phyloP scores from a whole-genome alignment of 2,797 vertebrate species.

The Pitangus sulphuratus region DNA sequence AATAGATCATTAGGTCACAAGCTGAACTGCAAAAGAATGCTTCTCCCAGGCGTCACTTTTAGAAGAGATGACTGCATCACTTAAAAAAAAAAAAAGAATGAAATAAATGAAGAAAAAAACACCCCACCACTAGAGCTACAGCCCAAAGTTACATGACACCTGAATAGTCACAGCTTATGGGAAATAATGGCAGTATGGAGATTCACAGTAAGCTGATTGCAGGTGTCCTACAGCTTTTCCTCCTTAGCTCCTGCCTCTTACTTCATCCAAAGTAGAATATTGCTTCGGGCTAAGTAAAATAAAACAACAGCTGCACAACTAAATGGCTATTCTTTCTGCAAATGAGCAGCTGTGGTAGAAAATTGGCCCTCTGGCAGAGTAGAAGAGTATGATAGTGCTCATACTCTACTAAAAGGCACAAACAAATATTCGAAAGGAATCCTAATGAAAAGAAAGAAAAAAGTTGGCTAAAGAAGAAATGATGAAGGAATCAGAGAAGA shows the following conservation, averaged over 20 bases:
- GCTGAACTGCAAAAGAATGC: neutral
- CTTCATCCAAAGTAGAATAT: constrained; percentile 25
- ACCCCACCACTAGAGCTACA: neutral
- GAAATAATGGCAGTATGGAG: neutral
- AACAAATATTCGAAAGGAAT: neutral
- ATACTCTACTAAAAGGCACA: neutral
- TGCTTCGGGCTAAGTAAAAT: constrained; percentile 62
- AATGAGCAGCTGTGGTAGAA: constrained; percentile 60
- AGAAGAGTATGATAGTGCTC: neutral
- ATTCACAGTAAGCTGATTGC: neutral
- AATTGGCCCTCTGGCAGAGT: constrained; percentile 34
- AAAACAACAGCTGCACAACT: constrained; percentile 65
- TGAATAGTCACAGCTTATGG: neutral
- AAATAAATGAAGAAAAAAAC: no score
- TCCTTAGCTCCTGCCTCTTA: constrained; percentile 37
- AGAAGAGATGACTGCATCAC: neutral
- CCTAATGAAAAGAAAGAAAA: neutral
- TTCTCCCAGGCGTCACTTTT: neutral
- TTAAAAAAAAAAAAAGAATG: neutral
- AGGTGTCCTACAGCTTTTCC: constrained; percentile 41
- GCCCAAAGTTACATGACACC: neutral
- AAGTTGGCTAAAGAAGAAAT: neutral
- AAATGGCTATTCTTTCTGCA: constrained; percentile 55
- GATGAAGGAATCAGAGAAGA: neutral
- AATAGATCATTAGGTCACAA: constrained; percentile 11